Evolutionary conservation across 2,797 vertebrate genomes (phyloP).

Genomic region (Hippopotamyrus pictus): DNA sequence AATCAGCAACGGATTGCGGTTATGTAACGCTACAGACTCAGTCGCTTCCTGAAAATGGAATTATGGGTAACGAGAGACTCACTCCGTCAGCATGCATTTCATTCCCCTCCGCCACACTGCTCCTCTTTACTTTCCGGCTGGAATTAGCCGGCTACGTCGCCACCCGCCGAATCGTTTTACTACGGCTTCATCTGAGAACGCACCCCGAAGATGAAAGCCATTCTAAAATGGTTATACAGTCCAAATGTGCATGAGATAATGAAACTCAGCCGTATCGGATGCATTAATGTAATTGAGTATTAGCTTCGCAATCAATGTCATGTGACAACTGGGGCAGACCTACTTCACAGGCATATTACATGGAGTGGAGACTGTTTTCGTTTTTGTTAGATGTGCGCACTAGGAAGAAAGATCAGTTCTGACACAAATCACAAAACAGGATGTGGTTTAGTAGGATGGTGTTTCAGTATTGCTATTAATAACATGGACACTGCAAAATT

Average conservation of each 20-base stretch:
- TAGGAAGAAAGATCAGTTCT: background rate
- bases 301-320: slow-evolving; percentile 31
- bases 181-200: slow-evolving; percentile 5
- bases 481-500: background rate
- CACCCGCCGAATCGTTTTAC: background rate
- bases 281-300: slow-evolving; percentile 51
- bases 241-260: slow-evolving; percentile 59
- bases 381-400: background rate
- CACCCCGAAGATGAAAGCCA: slow-evolving; percentile 41
- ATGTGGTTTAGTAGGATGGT: slow-evolving; percentile 1
- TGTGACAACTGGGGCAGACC: slow-evolving; percentile 21
- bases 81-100: slow-evolving; percentile 10
- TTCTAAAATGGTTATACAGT: slow-evolving; percentile 43
- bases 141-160: background rate
- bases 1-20: background rate
- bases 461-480: background rate
- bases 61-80: background rate
- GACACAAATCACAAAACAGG: background rate
- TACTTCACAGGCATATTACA: slow-evolving; percentile 24
- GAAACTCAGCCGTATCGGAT: slow-evolving; percentile 48
- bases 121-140: background rate
- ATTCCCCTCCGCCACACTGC: slow-evolving; percentile 37
- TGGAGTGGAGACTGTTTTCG: background rate
- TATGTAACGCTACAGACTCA: background rate
- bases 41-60: background rate